Conservation (phyloP, 1,140 invertebrate species). For the Drosophila punjabiensis region DNA sequence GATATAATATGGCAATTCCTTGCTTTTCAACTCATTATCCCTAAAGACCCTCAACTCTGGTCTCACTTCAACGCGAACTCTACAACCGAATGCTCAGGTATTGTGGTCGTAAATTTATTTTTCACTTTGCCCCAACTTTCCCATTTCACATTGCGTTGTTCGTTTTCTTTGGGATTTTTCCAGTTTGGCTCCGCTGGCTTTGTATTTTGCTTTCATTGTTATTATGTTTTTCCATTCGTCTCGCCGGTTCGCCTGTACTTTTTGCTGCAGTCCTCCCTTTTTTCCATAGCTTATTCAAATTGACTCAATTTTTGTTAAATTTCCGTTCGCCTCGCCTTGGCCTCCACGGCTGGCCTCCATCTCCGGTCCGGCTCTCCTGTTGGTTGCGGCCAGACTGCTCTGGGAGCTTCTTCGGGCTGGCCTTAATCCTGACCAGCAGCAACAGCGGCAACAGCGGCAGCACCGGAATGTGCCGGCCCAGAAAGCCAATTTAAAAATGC, state of each 20-base stretch:
- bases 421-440: constrained; percentile 60
- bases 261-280: constrained; percentile 18
- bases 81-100: constrained; percentile 10
- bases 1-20: not conserved
- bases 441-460: constrained; percentile 6
- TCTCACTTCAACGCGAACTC: not conserved
- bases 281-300: constrained; percentile 74
- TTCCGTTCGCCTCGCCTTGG: constrained; percentile 62
- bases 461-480: constrained; percentile 71
- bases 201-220: constrained; percentile 44
- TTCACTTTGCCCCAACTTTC: constrained; percentile 47
- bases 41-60: not conserved
- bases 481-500: constrained; percentile 83
- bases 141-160: constrained; percentile 19
- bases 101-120: constrained; percentile 41
- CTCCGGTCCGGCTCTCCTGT: constrained; percentile 36
- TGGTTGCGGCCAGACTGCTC: constrained; percentile 28
- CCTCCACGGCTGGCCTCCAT: constrained; percentile 4
- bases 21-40: not conserved
- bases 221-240: constrained; percentile 38
- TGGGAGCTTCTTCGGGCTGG: constrained; percentile 27
- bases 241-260: constrained; percentile 6
- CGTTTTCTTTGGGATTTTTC: constrained; percentile 20
- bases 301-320: constrained; percentile 83
- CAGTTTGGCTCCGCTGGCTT: constrained; percentile 11